Conservation (phyloP, 2,113 vertebrate genomes). For the Axis porcinus region DNA sequence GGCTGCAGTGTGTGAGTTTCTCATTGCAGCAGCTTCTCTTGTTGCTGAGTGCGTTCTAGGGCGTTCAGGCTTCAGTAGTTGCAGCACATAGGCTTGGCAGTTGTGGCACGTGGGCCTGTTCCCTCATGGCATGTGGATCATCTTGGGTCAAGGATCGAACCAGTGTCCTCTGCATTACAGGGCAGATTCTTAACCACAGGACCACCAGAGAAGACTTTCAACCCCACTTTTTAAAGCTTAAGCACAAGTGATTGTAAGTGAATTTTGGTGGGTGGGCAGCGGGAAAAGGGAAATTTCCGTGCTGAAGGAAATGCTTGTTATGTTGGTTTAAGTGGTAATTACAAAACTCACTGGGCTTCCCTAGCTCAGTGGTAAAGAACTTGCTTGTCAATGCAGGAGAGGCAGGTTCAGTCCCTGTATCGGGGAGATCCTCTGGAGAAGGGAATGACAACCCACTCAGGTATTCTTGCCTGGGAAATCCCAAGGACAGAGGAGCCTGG, state of each 20-base stretch:
- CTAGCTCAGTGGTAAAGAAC: background rate
- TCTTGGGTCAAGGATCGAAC: background rate
- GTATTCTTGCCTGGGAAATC: background rate
- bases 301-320: background rate
- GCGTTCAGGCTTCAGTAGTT: background rate
- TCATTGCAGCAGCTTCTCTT: background rate
- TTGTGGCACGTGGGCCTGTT: background rate
- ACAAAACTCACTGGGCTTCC: background rate
- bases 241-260: background rate
- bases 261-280: background rate
- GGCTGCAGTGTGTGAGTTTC: fast-evolving
- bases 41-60: background rate
- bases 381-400: background rate
- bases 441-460: background rate
- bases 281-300: background rate
- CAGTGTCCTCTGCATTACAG: background rate
- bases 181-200: background rate
- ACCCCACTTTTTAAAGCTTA: background rate
- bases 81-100: background rate
- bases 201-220: background rate
- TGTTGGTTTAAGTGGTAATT: background rate
- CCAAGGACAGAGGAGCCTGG: background rate
- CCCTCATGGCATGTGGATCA: background rate
- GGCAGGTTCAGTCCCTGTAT: background rate
- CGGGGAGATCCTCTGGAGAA: background rate